Conservation (phyloP, 1,140 invertebrate genomes). For the Octopus sinensis region DNA sequence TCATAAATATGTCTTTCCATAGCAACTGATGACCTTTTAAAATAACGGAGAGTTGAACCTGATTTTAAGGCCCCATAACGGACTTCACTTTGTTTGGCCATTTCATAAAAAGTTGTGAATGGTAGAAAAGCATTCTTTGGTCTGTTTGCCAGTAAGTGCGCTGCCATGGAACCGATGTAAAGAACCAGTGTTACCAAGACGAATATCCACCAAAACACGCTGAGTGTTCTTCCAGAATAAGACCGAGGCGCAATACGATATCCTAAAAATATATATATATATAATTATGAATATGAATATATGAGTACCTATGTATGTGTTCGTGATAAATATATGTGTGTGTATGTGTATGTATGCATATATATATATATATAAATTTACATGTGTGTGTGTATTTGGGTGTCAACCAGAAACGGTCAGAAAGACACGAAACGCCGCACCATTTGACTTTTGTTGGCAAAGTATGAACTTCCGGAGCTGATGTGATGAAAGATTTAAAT, state of each 20-base stretch:
- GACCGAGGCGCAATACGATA: constrained; percentile 30
- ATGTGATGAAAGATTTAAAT: no score
- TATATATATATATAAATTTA: no score
- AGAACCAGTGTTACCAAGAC: constrained; percentile 23
- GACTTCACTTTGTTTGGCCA: constrained; percentile 21
- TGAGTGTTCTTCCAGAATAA: constrained; percentile 26
- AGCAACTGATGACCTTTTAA: constrained; percentile 19
- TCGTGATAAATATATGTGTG: no score
- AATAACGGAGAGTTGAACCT: constrained; percentile 20
- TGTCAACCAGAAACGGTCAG: no score
- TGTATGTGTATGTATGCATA: no score
- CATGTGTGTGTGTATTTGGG: no score
- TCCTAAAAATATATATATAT: constrained; percentile 17
- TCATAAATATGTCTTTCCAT: constrained; percentile 21
- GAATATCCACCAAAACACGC: constrained; percentile 31
- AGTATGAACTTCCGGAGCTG: no score
- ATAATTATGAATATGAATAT: no score
- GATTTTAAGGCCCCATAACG: constrained; percentile 16
- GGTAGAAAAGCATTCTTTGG: constrained; percentile 16
- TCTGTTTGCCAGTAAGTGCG: constrained; percentile 20
- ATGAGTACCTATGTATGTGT: no score
- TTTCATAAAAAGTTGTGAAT: constrained; percentile 26
- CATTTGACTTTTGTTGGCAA: no score
- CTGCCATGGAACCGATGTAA: constrained; percentile 28
- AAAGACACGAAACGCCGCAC: no score